Conservation (phyloP, 2,888 invertebrate species). For the Nymphalis c-album region DNA sequence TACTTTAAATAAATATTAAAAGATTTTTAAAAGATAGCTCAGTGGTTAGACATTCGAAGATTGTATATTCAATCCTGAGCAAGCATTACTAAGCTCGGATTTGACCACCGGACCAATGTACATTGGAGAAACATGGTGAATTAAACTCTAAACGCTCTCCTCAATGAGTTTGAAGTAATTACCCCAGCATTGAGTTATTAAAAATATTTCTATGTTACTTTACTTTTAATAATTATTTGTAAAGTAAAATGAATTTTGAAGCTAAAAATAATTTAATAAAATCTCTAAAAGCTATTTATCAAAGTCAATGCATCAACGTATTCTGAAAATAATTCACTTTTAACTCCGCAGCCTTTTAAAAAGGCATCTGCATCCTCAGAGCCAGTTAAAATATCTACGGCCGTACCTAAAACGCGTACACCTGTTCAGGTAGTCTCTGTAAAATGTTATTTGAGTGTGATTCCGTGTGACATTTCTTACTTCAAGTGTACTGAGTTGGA, state of each 20-base stretch:
- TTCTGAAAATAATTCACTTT: constrained; percentile 34
- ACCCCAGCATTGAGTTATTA: constrained; percentile 9
- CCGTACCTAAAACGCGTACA: constrained; percentile 31
- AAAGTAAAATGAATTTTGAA: constrained; percentile 6
- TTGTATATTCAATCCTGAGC: too few relatives aligned
- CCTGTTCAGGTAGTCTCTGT: constrained; percentile 35
- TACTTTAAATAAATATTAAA: too few relatives aligned
- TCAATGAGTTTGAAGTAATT: too few relatives aligned
- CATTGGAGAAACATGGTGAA: too few relatives aligned
- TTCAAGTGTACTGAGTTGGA: constrained; percentile 35
- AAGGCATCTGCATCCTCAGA: constrained; percentile 25
- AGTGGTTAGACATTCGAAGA: too few relatives aligned
- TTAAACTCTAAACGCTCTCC: too few relatives aligned
- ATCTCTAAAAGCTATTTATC: constrained; percentile 42
- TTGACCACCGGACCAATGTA: too few relatives aligned
- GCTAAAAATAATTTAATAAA: constrained; percentile 39
- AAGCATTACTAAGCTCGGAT: too few relatives aligned
- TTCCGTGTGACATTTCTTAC: constrained; percentile 36
- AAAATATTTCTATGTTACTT: too few relatives aligned
- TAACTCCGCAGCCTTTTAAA: constrained; percentile 30
- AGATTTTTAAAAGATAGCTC: too few relatives aligned
- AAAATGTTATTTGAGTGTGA: constrained; percentile 37
- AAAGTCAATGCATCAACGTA: constrained; percentile 22
- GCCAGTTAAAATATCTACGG: constrained; percentile 24
- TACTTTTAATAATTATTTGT: too few relatives aligned